Conservation (phyloP, 2,113 vertebrate genomes). For the Gasterosteus aculeatus region DNA sequence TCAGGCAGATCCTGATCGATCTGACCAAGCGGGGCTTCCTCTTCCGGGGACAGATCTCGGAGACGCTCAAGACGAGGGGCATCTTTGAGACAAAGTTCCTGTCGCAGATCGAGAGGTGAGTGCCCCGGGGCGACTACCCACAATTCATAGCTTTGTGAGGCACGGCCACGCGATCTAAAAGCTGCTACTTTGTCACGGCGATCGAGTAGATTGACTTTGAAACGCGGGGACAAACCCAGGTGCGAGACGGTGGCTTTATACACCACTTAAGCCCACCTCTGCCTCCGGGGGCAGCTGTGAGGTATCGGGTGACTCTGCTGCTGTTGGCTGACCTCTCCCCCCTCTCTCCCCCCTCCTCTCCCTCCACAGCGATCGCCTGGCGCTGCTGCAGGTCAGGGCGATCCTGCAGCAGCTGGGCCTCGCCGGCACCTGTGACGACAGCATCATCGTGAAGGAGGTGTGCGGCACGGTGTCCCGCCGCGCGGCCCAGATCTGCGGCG, state of each 20-base stretch:
- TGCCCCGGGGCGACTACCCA: neutral
- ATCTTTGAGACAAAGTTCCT: conserved; percentile 99
- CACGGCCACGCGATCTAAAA: no score
- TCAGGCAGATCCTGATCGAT: conserved; percentile 95
- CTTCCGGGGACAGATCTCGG: conserved; percentile 96
- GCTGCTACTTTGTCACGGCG: no score
- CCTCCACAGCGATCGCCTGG: conserved; percentile 90
- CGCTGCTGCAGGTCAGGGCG: conserved; percentile 93
- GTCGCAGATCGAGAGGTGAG: conserved; percentile 96
- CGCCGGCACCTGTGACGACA: conserved; percentile 97
- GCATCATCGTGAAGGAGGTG: conserved; percentile 96
- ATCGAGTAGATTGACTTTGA: no score
- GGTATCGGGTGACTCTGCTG: conserved; percentile 58
- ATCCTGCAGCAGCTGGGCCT: conserved; percentile 98
- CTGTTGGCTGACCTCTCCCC: conserved; percentile 58
- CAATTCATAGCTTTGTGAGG: neutral
- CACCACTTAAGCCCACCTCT: conserved; percentile 50
- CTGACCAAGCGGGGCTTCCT: conserved; percentile 95
- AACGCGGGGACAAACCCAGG: neutral
- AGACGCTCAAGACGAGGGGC: conserved; percentile 92
- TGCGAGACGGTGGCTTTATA: conserved; percentile 14
- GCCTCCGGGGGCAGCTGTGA: conserved; percentile 64
- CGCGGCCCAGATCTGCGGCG: conserved; percentile 93
- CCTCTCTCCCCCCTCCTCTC: neutral
- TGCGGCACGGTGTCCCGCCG: conserved; percentile 91